phyloP scores from a whole-genome alignment of 23 tunicate genomes.

The Corella eumyota region DNA sequence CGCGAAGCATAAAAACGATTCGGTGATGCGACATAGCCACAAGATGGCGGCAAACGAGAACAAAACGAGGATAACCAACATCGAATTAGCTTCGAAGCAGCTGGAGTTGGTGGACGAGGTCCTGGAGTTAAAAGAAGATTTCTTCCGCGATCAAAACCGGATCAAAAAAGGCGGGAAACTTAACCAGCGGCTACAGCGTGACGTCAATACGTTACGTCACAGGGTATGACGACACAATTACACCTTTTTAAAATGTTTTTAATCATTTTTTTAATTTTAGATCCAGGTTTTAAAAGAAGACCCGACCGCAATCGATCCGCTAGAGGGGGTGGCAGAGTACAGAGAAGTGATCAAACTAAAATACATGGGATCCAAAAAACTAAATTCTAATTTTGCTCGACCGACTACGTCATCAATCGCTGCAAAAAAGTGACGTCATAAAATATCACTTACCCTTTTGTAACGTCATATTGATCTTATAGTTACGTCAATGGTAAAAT shows the following conservation, averaged over 20 bases:
- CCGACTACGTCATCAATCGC: too few species aligned
- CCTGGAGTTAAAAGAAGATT: constrained; percentile 48
- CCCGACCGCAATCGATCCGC: constrained; percentile 58
- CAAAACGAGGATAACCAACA: constrained; percentile 41
- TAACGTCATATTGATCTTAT: not conserved
- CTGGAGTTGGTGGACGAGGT: constrained; percentile 70
- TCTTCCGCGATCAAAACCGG: constrained; percentile 49
- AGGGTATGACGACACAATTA: constrained; percentile 20
- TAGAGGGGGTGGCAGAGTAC: constrained; percentile 56
- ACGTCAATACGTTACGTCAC: constrained; percentile 21
- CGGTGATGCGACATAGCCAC: constrained; percentile 24
- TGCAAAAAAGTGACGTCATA: too few species aligned
- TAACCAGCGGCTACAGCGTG: constrained; percentile 34
- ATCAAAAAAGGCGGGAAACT: constrained; percentile 41
- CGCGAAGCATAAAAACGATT: constrained; percentile 19
- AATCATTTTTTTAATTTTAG: constrained; percentile 10
- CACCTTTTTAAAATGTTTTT: not conserved
- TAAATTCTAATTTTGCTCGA: too few species aligned
- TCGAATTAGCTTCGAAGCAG: constrained; percentile 52
- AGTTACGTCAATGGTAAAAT: too few species aligned
- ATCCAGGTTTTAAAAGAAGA: constrained; percentile 55
- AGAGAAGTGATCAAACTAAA: constrained; percentile 21
- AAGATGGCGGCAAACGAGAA: constrained; percentile 23
- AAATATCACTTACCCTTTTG: not conserved
- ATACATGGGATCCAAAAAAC: too few species aligned